A percentile compares a stretch with the other conserved stretches of the same genome.
These are phyloP conservation scores for Maniola hyperantus DNA, from an alignment of 2,888 invertebrate species.

Conservation along the genomic window DNA sequence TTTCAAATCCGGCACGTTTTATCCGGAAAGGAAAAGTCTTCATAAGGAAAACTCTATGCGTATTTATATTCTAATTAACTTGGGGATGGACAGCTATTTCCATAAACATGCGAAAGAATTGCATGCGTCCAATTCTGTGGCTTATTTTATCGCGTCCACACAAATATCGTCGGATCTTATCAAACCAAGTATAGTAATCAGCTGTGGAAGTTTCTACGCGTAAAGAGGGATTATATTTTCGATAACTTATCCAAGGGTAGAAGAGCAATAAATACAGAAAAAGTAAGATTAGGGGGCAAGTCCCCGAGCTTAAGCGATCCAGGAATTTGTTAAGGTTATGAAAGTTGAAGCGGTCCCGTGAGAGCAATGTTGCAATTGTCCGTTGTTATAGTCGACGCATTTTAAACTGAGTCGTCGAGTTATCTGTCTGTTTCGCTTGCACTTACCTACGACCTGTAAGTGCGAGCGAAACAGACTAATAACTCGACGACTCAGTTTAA, in stretches of 20 bases:
- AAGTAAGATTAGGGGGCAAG: conserved; percentile 60
- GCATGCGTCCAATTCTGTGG: neutral
- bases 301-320: conserved; percentile 66
- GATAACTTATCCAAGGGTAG: conserved; percentile 77
- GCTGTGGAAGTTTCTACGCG: conserved; percentile 74
- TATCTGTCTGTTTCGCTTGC: too few species aligned
- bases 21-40: neutral
- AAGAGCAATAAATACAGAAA: conserved; percentile 74
- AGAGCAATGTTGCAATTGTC: conserved; percentile 55
- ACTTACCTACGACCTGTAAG: too few species aligned
- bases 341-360: conserved; percentile 58
- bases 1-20: neutral
- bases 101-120: neutral
- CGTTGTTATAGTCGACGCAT: too few species aligned
- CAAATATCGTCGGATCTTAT: conserved; percentile 56
- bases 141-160: conserved; percentile 50
- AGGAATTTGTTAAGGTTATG: conserved; percentile 78
- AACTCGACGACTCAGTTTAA: too few species aligned
- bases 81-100: neutral
- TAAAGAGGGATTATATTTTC: conserved; percentile 81
- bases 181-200: conserved; percentile 73
- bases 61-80: neutral
- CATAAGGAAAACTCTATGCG: neutral
- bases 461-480: too few species aligned
- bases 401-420: too few species aligned